Percentiles rank a stretch among this genome's conserved stretches.
Conservation (phyloP, 1,140 invertebrate genomes). For the Drosophila tani region DNA sequence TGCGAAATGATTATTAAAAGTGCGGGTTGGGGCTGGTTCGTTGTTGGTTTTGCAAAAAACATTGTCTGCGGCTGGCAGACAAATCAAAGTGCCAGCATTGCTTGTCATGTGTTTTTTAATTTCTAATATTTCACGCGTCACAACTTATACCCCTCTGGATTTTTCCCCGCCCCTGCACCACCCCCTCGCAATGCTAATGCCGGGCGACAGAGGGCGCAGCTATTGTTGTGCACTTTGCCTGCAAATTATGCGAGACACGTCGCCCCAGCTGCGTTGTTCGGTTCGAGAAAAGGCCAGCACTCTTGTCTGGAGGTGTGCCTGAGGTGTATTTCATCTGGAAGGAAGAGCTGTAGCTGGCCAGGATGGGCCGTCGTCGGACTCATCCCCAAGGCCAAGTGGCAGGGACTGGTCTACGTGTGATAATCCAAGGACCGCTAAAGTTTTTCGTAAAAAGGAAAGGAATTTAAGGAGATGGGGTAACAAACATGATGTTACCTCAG, state of each 20-base stretch:
- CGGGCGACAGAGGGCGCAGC: conserved; percentile 45
- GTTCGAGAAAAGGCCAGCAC: conserved; percentile 27
- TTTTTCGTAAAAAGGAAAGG: conserved; percentile 45
- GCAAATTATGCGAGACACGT: conserved; percentile 81
- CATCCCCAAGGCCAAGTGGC: conserved; percentile 16
- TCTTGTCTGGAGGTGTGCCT: conserved; percentile 65
- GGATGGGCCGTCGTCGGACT: conserved; percentile 9
- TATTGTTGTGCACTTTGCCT: conserved; percentile 78
- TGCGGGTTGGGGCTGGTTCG: conserved; percentile 1
- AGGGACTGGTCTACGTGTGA: conserved; percentile 60
- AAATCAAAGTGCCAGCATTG: conserved; percentile 72
- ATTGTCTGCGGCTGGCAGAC: conserved; percentile 67
- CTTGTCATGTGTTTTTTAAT: conserved; percentile 82
- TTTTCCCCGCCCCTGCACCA: background rate
- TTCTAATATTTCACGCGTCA: conserved; percentile 81
- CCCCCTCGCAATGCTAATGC: conserved; percentile 26
- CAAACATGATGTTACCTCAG: background rate
- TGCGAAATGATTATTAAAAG: conserved; percentile 67
- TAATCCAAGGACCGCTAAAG: conserved; percentile 64
- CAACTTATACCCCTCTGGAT: conserved; percentile 4
- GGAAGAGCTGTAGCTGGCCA: conserved; percentile 7
- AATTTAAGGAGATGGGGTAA: background rate
- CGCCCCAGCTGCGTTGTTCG: conserved; percentile 20
- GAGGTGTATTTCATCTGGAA: conserved; percentile 57
- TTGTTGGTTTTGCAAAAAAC: conserved; percentile 11